Evolutionary conservation across 1,140 invertebrate species (phyloP), one percentile per base, ranked within the genome.

Genomic region (Macrostomum lignano): DNA sequence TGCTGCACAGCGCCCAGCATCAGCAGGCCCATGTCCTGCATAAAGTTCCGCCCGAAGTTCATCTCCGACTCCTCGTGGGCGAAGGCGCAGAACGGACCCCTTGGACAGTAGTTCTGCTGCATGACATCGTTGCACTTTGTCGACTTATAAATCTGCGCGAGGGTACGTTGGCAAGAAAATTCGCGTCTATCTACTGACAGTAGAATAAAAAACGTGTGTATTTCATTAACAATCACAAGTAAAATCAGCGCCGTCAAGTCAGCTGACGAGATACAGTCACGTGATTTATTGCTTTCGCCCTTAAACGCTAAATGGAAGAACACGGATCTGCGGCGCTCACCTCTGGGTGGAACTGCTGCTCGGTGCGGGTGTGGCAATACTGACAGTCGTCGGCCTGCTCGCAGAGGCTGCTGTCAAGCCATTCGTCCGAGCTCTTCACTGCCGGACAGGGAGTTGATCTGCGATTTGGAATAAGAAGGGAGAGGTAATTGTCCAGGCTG

Each of bases 331-430:
- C 25, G 11, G 25, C 25, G 7, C 28, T 33, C 42, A 61, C 60
- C 47, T 96, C 86, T 2, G 86, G 86, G 63, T 96, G 86, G 66
- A 96, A 96, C 60, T 96, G 86, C 55, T 96, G 86, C 55, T 96
- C 86, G 7, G 84, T 94, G 42, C 86, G 66, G n/a, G 84, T 93
- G 51, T 94, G 86, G 62, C 84, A 94, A 58, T 93, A 94, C 7
- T 74, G 69, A 56, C 86, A 96, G 24, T 67, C 64, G 52, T 94
- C 86, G 3, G 78, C 78, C 41, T 71, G 72, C 47, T 93, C 84
- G 63, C 86, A 96, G 50, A 81, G 78, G 22, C 69, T 71, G 1
- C 84, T 84, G 53, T 94, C 84, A 15, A 81, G 79, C 86, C 86
- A 96, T 64, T 94, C 86, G 59, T 96, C 84, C 5, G 78, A 79